Percentiles rank a stretch among this genome's conserved stretches.
These are phyloP conservation scores for Emydura subglobosa DNA, from an alignment of 2,113 vertebrate species.

Conservation along the genomic window DNA sequence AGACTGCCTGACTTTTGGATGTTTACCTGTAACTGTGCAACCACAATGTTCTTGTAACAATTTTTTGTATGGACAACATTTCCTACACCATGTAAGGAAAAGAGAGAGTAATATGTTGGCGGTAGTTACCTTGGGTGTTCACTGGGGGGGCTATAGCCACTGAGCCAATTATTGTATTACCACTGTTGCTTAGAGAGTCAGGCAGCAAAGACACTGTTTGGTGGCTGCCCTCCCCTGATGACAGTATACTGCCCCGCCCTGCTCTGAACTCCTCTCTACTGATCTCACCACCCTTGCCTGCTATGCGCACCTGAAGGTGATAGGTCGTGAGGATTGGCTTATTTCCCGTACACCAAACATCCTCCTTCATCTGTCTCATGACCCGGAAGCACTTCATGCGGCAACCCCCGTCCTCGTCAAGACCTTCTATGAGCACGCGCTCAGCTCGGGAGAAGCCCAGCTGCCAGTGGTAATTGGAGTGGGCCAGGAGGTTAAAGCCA, in stretches of 20 bases:
- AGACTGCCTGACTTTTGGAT: neutral
- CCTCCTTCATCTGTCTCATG: slow-evolving; percentile 87
- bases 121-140: neutral
- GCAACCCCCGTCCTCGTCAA: slow-evolving; percentile 89
- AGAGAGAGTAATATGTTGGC: neutral
- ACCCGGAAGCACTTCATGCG: slow-evolving; percentile 82
- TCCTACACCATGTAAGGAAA: neutral
- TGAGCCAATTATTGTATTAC: neutral
- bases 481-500: slow-evolving; percentile 85
- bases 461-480: slow-evolving; percentile 88
- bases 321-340: slow-evolving; percentile 85
- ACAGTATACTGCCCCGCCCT: too few relatives aligned
- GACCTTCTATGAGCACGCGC: slow-evolving; percentile 80
- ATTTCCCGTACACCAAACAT: slow-evolving; percentile 85
- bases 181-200: neutral
- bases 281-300: rapidly evolving
- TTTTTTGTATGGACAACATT: neutral
- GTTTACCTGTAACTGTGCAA: neutral
- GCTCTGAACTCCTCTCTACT: too few relatives aligned
- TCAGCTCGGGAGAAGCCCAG: slow-evolving; percentile 85
- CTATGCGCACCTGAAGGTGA: slow-evolving; percentile 83
- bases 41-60: neutral
- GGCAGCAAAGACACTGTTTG: neutral
- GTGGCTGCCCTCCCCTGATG: neutral
- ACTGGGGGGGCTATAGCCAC: neutral